Evolutionary conservation across 23 tunicate species (phyloP), one percentile per base, ranked within the genome.

Genomic region (Halocynthia aurantium): DNA sequence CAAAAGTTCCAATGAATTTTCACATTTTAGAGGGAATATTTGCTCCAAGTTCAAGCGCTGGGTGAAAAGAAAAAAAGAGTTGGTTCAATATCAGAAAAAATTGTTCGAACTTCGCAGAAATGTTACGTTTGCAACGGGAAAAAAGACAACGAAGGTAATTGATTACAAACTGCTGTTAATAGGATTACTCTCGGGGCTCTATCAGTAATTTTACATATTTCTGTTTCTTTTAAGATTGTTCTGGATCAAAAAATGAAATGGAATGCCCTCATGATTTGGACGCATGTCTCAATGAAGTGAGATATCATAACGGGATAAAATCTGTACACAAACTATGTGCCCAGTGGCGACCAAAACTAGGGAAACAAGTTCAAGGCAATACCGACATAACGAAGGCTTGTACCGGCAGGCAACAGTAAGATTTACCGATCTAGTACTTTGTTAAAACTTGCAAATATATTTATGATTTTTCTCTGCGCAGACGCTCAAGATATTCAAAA

Each of bases 91-190:
- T 20, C 84, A 6, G 82, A 83, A 56, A 74, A 50, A 17, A 65
- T 84, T 53, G 89, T 66, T 6, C 58, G 58, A 54, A 90, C 90
- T 5, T 57, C 78, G 19, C 86, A 86, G 52, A 75, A 84, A 53
- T 90, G 96, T 61, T 90, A 90, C 67, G 79, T 69, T 9, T 90
- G 96, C 63, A 66, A 90, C 52, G 86, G 83, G 15, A 21, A 71
- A 73, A 65, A 69, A 9, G 87, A 90, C 76, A 72, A 22, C 21
- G 83, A 75, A 51, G 81, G 96, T 70, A 84, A 76, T 31, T 5
- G 6, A n/a, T 7, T 52, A 50, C 22, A 51, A 10, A 57, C 66
- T 51, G 55, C 67, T 11, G n/a, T 31, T 31, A 31, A 31, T 31
- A 44, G 40, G 75, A 75, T 6, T 86, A 85, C 71, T 85, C 44